Evolutionary conservation across 1,140 invertebrate species (phyloP), one percentile per base, ranked within the genome.

Genomic region (Drosophila triauraria): DNA sequence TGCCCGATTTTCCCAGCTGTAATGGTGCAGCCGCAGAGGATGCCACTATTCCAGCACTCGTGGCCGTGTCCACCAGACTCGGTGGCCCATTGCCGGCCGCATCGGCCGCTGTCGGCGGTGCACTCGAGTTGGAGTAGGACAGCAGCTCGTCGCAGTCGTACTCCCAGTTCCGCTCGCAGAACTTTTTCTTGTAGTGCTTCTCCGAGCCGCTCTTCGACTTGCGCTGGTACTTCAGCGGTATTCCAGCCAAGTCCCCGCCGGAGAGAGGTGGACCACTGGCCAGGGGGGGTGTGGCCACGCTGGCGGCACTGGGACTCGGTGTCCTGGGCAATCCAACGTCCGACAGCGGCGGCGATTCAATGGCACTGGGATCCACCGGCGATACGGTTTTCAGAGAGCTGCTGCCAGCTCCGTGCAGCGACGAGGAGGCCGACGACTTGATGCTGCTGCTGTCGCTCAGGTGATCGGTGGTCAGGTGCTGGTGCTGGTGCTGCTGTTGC

Each of bases 101-200:
- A 82, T 92, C 86, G 2, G 82, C 83, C 3, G 91, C 91, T 20
- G 78, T 80, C 2, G 78, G 67, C 9, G 82, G 78, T 7, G 75
- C 80, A 75, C 90, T 86, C 3, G 84, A 90, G 59, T 92, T 92
- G 12, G 91, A 91, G 62, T 91, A 92, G 7, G 81, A 80, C 59
- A 92, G 48, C 42, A 92, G 35, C 32, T 94, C 93, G 77, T 94
- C 87, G 81, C 94, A 91, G 93, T 93, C 93, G 86, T 95, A 93
- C 86, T 95, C 94, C 93, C 95, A 94, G 54, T 95, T 94, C 17
- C 95, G 93, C 79, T 96, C 95, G 82, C 95, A 96, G 87, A 96
- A 96, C 80, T 96, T 96, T 92, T 96, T 96, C 78, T 96, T 96
- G 81, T 96, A 96, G 84, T 96, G 96, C 79, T 95, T 95, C 46